These are phyloP conservation scores for Megaptera novaeangliae DNA, from an alignment of 2,113 vertebrate species.

Conservation along the genomic window DNA sequence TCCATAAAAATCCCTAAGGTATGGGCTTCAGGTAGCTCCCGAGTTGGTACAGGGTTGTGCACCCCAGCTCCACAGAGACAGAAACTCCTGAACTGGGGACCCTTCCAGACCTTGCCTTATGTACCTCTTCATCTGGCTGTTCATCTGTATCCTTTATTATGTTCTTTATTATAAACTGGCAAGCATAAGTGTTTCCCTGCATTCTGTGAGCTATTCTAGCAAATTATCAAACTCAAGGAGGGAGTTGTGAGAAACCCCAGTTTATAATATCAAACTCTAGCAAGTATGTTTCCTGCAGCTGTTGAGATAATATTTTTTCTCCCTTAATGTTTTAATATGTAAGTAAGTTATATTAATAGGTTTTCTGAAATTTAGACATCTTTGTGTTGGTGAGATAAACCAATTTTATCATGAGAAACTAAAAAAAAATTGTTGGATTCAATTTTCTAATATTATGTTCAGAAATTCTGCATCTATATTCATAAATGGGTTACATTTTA, in stretches of 20 bases:
- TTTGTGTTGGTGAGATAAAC: not conserved
- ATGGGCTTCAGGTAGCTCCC: not conserved
- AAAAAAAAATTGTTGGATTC: not conserved
- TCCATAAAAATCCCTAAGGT: not conserved
- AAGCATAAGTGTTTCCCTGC: not conserved
- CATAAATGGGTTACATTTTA: not conserved
- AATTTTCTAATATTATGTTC: not conserved
- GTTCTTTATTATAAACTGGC: not conserved
- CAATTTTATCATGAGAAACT: not conserved
- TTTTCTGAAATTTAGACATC: not conserved
- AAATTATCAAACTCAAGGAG: not conserved
- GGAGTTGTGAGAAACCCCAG: not conserved
- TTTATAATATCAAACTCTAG: not conserved
- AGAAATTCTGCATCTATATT: not conserved
- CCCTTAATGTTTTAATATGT: not conserved
- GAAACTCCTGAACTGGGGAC: not conserved
- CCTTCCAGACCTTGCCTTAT: not conserved
- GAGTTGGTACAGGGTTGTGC: not conserved
- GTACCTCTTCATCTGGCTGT: not conserved
- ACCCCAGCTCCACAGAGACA: not conserved
- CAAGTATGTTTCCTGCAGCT: not conserved
- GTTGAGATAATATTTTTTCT: not conserved
- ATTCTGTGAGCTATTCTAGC: not conserved
- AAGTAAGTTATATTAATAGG: not conserved
- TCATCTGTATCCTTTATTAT: not conserved